Evolutionary conservation across 2,888 invertebrate genomes (phyloP), one percentile per base, ranked within the genome.

Genomic region (Erannis defoliaria): DNA sequence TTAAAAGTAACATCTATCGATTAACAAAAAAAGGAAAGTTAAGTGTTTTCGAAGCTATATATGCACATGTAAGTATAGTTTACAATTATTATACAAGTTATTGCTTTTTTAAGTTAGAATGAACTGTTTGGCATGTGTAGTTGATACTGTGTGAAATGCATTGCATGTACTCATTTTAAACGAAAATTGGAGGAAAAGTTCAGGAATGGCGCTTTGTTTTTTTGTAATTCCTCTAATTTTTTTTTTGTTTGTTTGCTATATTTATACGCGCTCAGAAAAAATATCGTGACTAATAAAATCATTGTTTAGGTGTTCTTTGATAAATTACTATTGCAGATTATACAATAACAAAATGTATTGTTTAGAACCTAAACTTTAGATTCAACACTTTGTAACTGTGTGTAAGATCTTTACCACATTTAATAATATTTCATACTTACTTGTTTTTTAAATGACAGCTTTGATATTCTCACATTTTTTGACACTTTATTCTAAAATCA

Each of bases 91-190:
- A 79, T 78, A 76, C 80, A 74, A 57, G 35, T 55, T 77, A 72
- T 77, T 80, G 81, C 80, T 84, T 84, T 33, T 71, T 68, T 76
- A 72, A 57, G 57, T 69, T 74, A 72, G 81, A 85, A 89, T 90
- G 92, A 92, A 91, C 91, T 92, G 90, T 90, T 85, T 87, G 82
- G 90, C 91, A 93, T 93, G 91, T 82, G 85, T 90, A 89, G 89
- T 76, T 18, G 49, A 45, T 29, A 73, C 66, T 59, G 60, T 69
- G 63, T 64, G 66, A 66, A 59, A 58, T 63, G 68, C 62, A 73
- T 64, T 71, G 81, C 78, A 80, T 76, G 76, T 68, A 51, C 40
- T 42, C 40, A 9, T 65, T 67, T 56, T 38, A 58, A 23, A 49
- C 26, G 35, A 43, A 62, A 46, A 68, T 64, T 71, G 62, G 60